Conservation (phyloP, 1,140 invertebrate species). For the Hermetia illucens region DNA sequence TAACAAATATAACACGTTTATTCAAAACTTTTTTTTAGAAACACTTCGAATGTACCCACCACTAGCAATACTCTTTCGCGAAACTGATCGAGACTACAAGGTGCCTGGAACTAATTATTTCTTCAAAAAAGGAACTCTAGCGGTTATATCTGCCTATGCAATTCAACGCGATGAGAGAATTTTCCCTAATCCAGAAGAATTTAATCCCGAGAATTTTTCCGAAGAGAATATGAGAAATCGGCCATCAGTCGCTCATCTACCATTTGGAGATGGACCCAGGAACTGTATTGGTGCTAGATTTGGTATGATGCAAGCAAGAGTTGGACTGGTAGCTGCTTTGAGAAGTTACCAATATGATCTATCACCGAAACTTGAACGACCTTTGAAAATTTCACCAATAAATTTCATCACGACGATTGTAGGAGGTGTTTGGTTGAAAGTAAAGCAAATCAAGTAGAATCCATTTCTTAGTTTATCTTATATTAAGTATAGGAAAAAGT, state of each 20-base stretch:
- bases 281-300: background rate
- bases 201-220: background rate
- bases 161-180: background rate
- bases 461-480: too few species aligned
- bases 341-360: too few species aligned
- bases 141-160: too few species aligned
- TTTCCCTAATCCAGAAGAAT: background rate
- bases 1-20: too few species aligned
- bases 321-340: too few species aligned
- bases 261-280: background rate
- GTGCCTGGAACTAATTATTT: slow-evolving; percentile 39
- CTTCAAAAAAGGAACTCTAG: slow-evolving; percentile 38
- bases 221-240: background rate
- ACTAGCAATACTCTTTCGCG: slow-evolving; percentile 36
- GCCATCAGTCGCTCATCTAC: background rate
- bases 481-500: too few species aligned
- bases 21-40: slow-evolving; percentile 25
- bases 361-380: too few species aligned
- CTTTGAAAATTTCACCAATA: too few species aligned
- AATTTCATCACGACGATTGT: too few species aligned
- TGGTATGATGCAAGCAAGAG: background rate
- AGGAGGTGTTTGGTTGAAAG: too few species aligned
- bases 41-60: slow-evolving; percentile 46
- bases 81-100: slow-evolving; percentile 37
- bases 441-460: too few species aligned